These are phyloP conservation scores for Margaritifera margaritifera DNA, from an alignment of 2,888 invertebrate genomes.

Conservation along the genomic window DNA sequence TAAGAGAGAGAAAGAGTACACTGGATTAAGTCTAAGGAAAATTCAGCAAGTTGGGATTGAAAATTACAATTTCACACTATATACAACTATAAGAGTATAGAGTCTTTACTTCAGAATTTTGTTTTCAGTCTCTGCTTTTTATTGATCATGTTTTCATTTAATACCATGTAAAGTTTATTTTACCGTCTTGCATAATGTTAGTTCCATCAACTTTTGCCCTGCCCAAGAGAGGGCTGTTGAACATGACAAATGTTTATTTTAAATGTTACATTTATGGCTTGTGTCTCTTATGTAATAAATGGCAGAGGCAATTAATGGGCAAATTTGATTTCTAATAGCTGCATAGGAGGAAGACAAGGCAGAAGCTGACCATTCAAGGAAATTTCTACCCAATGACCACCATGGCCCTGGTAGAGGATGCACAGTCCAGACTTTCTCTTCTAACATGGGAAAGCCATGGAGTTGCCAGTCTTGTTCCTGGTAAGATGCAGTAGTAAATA, in stretches of 20 bases:
- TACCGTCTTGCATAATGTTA: too few relatives aligned
- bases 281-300: too few relatives aligned
- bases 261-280: too few relatives aligned
- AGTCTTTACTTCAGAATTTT: not conserved
- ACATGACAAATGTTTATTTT: too few relatives aligned
- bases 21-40: too few relatives aligned
- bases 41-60: too few relatives aligned
- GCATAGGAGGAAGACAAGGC: conserved; percentile 85
- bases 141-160: too few relatives aligned
- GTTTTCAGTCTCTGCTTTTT: not conserved
- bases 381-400: conserved; percentile 96
- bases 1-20: too few relatives aligned
- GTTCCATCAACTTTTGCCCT: too few relatives aligned
- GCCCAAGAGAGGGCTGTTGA: too few relatives aligned
- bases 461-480: conserved; percentile 84
- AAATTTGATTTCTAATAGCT: conserved; percentile 77
- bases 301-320: too few relatives aligned
- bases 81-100: not conserved
- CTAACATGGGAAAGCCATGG: conserved; percentile 80
- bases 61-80: not conserved
- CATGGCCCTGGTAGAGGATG: conserved; percentile 87
- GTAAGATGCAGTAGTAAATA: conserved; percentile 74
- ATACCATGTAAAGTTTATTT: too few relatives aligned
- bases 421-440: conserved; percentile 58
- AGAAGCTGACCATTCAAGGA: conserved; percentile 92